phyloP scores from a whole-genome alignment of 35 echinoderm and acorn worm species.

The Anneissia japonica region DNA sequence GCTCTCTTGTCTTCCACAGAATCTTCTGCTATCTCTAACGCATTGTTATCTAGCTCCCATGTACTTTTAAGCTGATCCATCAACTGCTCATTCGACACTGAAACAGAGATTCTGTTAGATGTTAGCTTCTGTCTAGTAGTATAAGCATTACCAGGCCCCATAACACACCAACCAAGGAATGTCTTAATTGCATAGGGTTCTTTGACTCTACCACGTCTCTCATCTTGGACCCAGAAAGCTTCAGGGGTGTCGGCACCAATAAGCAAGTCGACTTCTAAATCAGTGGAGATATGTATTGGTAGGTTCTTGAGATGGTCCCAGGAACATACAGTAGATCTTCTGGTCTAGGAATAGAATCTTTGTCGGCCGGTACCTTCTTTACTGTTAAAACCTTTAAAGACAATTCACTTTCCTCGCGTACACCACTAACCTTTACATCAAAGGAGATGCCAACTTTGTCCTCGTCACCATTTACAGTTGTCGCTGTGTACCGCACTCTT shows the following conservation, averaged over 20 bases:
- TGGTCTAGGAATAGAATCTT: not conserved
- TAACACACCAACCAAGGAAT: no score
- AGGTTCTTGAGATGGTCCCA: no score
- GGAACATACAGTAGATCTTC: not conserved
- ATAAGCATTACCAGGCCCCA: not conserved
- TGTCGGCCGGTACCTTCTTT: not conserved
- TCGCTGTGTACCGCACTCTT: no score
- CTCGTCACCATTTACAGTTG: not conserved
- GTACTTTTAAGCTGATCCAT: not conserved
- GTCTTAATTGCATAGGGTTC: no score
- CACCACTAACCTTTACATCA: not conserved
- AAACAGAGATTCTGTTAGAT: not conserved
- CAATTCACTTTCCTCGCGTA: not conserved
- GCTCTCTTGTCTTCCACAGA: conserved; percentile 1
- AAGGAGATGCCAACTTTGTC: not conserved
- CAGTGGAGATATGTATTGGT: no score
- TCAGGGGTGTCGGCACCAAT: no score
- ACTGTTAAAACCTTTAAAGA: not conserved
- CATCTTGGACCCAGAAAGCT: no score
- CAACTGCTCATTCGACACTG: not conserved
- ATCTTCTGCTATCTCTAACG: not conserved
- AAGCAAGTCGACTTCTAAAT: no score
- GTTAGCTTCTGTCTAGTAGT: not conserved
- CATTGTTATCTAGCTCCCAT: not conserved
- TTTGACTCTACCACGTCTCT: no score